Base-by-base conservation (phyloP, 2,797 vertebrate species). In the Orientallactaga sibirica region DNA sequence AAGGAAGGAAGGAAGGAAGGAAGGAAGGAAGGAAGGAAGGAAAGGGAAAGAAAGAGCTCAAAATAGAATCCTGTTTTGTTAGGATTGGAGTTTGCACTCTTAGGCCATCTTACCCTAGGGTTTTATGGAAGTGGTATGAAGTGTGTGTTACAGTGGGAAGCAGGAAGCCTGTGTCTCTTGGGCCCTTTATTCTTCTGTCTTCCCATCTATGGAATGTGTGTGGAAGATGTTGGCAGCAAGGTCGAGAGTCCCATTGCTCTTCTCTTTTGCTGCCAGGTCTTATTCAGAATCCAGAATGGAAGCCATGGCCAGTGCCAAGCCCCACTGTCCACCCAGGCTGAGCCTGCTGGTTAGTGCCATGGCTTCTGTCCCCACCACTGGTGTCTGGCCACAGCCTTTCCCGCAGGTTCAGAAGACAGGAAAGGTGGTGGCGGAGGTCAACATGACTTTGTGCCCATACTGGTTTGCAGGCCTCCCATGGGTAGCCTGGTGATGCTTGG, bases 31-130 rank as follows among this genome's bases (percentile, higher is more conserved):
- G 33, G 33, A 2, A 37, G 33, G 33, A 2, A 37, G 33, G 33
- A 37, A 37, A 37, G 33, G 33, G 33, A 37, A 37, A 37, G 33
- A 37, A 37, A 37, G 33, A 92, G 43, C 3, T 19, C 58, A 66
- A 48, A 95, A 77, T 4, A 90, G 71, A 33, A 88, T 14, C 3
- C 37, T 78, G 2, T 76, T 94, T 92, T 76, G 71, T 75, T 70
- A 70, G 2, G 5, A 43, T 33, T 90, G 43, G 14, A 27, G 41
- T 25, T 20, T 78, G 20, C 4, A 84, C 61, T 90, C 37, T 83
- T 16, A 3, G 5, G 8, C 68, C 37, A 73, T 77, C 80, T 79
- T 74, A 77, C 37, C 62, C 29, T 78, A 20, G 66, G 24, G 15
- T 52, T 76, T 93, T 86, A 43, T 83, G 55, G 62, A 79, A 85